Conservation (phyloP, 1,140 invertebrate genomes). For the Tetramorium parvispinum region DNA sequence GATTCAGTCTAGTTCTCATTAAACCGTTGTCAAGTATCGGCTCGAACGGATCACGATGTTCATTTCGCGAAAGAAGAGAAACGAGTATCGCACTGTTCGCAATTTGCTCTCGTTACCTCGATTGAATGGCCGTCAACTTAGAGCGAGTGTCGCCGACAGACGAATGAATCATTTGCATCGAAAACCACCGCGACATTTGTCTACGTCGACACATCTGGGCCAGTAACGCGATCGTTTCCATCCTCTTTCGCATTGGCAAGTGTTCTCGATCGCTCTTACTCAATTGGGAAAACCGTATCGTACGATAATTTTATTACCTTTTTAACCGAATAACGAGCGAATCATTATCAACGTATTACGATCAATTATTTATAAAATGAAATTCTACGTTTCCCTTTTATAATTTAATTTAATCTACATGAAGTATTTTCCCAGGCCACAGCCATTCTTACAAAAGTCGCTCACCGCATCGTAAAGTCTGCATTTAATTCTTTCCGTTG, state of each 20-base stretch:
- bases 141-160: not conserved
- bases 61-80: conserved; percentile 19
- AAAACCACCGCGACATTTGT: conserved; percentile 13
- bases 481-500: conserved; percentile 10
- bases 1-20: not conserved
- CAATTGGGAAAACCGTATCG: not conserved
- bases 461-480: not conserved
- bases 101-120: conserved; percentile 42
- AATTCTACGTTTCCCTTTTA: not conserved
- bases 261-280: not conserved
- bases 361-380: not conserved
- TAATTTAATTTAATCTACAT: conserved; percentile 15
- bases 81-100: not conserved
- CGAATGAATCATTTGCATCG: conserved; percentile 43
- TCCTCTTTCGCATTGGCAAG: not conserved
- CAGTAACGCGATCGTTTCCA: not conserved
- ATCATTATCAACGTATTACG: not conserved
- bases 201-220: conserved; percentile 3
- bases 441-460: conserved; percentile 19
- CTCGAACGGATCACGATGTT: conserved; percentile 1
- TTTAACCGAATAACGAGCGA: not conserved
- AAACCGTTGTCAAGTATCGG: conserved; percentile 17
- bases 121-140: conserved; percentile 16
- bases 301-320: not conserved
- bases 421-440: not conserved